Conservation (phyloP, 2,888 invertebrate species). For the Campaea margaritaria region DNA sequence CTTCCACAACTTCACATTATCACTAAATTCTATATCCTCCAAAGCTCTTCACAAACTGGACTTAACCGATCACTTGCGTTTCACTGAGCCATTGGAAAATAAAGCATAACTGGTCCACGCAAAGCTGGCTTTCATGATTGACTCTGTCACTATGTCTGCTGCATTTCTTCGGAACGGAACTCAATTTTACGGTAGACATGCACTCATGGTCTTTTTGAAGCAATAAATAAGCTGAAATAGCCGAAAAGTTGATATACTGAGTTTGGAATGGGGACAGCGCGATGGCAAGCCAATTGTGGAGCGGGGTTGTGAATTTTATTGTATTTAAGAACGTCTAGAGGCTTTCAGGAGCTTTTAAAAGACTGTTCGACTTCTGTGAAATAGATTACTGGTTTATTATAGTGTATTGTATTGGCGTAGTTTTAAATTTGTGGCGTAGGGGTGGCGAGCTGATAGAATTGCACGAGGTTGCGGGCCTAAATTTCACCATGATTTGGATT, state of each 20-base stretch:
- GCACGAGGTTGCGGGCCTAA: too few relatives aligned
- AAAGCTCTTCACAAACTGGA: conserved; percentile 51
- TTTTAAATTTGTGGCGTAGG: too few relatives aligned
- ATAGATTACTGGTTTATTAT: background rate
- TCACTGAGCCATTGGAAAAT: conserved; percentile 50
- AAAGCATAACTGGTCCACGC: conserved; percentile 41
- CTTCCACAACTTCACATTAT: conserved; percentile 35
- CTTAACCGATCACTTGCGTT: conserved; percentile 43
- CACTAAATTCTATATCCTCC: conserved; percentile 37
- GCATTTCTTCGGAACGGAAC: conserved; percentile 63
- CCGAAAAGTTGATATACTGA: conserved; percentile 23
- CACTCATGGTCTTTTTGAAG: conserved; percentile 50
- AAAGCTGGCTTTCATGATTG: conserved; percentile 40
- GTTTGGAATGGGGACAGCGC: conserved; percentile 11
- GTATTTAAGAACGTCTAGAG: background rate
- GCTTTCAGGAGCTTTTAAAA: background rate
- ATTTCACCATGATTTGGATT: too few relatives aligned
- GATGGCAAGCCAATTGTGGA: conserved; percentile 21
- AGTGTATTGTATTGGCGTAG: too few relatives aligned
- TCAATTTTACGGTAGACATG: conserved; percentile 70
- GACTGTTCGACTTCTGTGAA: background rate
- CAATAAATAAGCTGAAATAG: conserved; percentile 44
- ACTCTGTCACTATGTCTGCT: conserved; percentile 51
- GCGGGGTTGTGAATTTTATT: conserved; percentile 21
- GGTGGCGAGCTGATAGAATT: too few relatives aligned